Percentiles rank a stretch among this genome's conserved stretches.
phyloP scores from a whole-genome alignment of 2,888 invertebrate genomes.

The Chorisops tibialis region DNA sequence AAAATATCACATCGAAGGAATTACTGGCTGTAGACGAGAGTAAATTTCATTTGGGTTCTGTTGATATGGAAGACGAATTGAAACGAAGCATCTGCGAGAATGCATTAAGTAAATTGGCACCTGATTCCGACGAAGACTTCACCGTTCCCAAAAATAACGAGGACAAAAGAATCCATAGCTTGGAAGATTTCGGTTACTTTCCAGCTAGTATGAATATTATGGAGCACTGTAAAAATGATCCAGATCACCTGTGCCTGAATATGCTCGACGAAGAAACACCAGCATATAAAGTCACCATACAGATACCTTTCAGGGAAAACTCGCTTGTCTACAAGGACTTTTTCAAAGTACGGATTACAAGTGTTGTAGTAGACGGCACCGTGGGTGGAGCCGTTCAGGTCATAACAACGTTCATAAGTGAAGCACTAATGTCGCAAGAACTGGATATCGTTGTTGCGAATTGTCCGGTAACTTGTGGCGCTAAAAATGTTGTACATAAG shows the following conservation, averaged over 20 bases:
- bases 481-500: conserved; percentile 38
- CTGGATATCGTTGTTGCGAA: conserved; percentile 39
- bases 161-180: conserved; percentile 31
- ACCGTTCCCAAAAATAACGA: conserved; percentile 13
- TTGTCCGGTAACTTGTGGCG: conserved; percentile 38
- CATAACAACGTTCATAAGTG: conserved; percentile 40
- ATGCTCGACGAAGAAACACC: conserved; percentile 41
- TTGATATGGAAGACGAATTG: conserved; percentile 7
- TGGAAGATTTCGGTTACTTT: conserved; percentile 36
- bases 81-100: neutral
- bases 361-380: conserved; percentile 43
- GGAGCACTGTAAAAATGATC: conserved; percentile 38
- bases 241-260: conserved; percentile 41
- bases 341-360: conserved; percentile 39
- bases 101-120: neutral
- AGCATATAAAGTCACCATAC: conserved; percentile 43
- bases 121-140: conserved; percentile 11
- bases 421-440: conserved; percentile 37
- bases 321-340: conserved; percentile 34
- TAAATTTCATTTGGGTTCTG: conserved; percentile 33
- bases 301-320: conserved; percentile 45
- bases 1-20: conserved; percentile 37
- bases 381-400: conserved; percentile 43
- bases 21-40: conserved; percentile 35
- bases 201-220: conserved; percentile 38